Conservation (phyloP, 1,140 invertebrate species). For the Drosophila tropicalis region DNA sequence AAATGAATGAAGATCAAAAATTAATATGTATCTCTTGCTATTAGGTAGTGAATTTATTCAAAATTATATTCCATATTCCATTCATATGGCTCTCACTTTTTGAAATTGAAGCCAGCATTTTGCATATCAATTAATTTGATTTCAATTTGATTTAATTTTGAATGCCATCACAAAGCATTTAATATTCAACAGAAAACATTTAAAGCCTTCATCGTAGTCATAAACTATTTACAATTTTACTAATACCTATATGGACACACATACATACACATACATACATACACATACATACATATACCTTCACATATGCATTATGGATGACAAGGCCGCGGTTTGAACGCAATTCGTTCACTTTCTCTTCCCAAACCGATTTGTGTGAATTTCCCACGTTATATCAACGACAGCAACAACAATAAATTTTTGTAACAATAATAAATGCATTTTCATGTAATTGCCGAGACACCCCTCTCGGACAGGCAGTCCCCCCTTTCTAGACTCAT, state of each 20-base stretch:
- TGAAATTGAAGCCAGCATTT: not conserved
- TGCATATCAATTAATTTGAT: slow-evolving; percentile 27
- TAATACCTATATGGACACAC: not conserved
- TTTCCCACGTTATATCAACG: slow-evolving; percentile 38
- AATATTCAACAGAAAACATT: slow-evolving; percentile 31
- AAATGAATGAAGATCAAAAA: too few species aligned
- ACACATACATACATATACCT: slow-evolving; percentile 14
- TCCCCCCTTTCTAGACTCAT: not conserved
- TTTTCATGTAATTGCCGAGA: slow-evolving; percentile 70
- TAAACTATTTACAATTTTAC: slow-evolving; percentile 33
- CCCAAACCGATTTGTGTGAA: slow-evolving; percentile 12
- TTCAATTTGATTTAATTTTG: slow-evolving; percentile 26
- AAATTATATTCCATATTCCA: not conserved
- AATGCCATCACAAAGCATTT: slow-evolving; percentile 42
- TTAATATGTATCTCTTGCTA: too few species aligned
- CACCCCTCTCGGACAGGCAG: not conserved
- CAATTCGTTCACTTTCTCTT: not conserved
- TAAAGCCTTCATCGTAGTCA: slow-evolving; percentile 32
- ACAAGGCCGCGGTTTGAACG: slow-evolving; percentile 31
- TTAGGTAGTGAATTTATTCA: too few species aligned
- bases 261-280: slow-evolving; percentile 10
- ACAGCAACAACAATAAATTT: slow-evolving; percentile 38
- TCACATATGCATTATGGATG: slow-evolving; percentile 34
- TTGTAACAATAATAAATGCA: slow-evolving; percentile 70
- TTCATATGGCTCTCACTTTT: not conserved